Evolutionary conservation across 2,888 invertebrate genomes (phyloP), one percentile per base, ranked within the genome.

Genomic region (Protophormia terraenovae): DNA sequence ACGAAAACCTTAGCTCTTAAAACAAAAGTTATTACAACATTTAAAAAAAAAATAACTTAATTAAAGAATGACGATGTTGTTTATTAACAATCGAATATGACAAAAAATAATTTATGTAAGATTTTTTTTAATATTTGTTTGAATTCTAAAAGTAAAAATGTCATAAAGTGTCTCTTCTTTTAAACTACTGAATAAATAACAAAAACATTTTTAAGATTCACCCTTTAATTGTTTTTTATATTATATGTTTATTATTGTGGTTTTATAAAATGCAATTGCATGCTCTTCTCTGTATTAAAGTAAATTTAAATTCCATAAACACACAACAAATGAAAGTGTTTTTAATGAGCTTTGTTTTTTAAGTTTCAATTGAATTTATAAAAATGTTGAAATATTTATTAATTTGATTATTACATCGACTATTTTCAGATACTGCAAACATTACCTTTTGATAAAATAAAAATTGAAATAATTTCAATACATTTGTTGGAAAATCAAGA

Each of bases 401-500:
- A 27, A 27, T 27, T 27, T 55, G 1, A 19, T 60, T 50, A 6
- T n/a, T n/a, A n/a, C n/a, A n/a, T n/a, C 10, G 4, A 14, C 16
- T 69, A 10, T n/a, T 84, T 88, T 38, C 75, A 93, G 93, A 91
- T 93, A 79, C 89, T 93, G 87, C 91, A 93, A 89, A 93, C 93
- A 86, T 88, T 93, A 88, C 93, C 93, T 83, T 93, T 93, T 86
- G 89, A 92, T 81, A 91, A 91, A 89, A 90, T 93, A 72, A 90
- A 90, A 88, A 93, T 93, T 87, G 90, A 91, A 86, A 89, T 93
- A 69, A 93, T 93, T 89, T 92, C 93, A 86, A 92, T 93, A 88
- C 93, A 93, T 88, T 88, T 93, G 89, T 89, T 90, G 87, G 92
- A 92, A 84, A 90, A 91, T 88, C 90, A 91, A 78, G 91, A 92